phyloP scores from a whole-genome alignment of 2,888 invertebrate genomes.

The Euzophera pinguis region DNA sequence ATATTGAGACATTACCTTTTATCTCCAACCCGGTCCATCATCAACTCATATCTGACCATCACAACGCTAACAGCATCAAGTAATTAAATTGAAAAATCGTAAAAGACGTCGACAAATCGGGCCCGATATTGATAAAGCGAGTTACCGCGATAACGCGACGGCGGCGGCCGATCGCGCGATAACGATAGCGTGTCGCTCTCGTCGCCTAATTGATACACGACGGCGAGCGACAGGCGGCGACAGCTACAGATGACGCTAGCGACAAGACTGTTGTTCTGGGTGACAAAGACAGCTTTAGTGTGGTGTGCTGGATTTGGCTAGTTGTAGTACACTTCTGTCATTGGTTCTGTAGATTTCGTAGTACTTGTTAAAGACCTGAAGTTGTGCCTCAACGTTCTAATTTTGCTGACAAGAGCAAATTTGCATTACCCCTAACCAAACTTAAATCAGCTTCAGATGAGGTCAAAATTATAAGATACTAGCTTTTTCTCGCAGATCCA shows the following conservation, averaged over 20 bases:
- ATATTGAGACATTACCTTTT: not conserved
- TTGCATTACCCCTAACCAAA: too few relatives aligned
- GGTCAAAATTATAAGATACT: too few relatives aligned
- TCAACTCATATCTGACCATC: slow-evolving; percentile 15
- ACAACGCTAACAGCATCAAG: slow-evolving; percentile 20
- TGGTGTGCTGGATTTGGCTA: not conserved
- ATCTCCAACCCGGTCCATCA: slow-evolving; percentile 11
- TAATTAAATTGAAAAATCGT: slow-evolving; percentile 41
- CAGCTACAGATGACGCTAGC: slow-evolving; percentile 18
- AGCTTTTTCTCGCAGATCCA: too few relatives aligned
- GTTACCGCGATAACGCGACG: slow-evolving; percentile 17
- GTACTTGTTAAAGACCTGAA: not conserved
- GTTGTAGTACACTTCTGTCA: not conserved
- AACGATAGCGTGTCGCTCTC: slow-evolving; percentile 12
- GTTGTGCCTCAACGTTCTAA: too few relatives aligned
- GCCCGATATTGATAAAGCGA: slow-evolving; percentile 25
- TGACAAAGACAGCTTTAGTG: not conserved
- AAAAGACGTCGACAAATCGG: slow-evolving; percentile 34
- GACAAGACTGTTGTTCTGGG: not conserved
- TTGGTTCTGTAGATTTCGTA: not conserved
- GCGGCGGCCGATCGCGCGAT: slow-evolving; percentile 6
- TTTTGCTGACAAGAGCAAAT: too few relatives aligned
- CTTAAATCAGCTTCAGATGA: too few relatives aligned
- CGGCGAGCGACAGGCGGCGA: slow-evolving; percentile 16
- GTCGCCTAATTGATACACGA: slow-evolving; percentile 25